phyloP scores from a whole-genome alignment of 2,888 invertebrate species.

The Cosmia pyralina region DNA sequence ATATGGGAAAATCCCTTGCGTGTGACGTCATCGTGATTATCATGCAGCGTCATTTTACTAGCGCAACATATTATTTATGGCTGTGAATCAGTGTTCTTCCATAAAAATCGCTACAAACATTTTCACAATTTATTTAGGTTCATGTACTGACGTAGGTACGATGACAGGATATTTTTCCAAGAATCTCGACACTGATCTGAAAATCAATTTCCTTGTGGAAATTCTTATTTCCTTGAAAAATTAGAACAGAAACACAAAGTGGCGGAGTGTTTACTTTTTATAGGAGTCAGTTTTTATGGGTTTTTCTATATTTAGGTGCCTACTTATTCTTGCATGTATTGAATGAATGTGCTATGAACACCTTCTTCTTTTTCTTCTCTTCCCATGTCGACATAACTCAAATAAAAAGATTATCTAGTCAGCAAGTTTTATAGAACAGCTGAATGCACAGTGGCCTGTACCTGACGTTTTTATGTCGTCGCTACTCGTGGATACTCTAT shows the following conservation, averaged over 20 bases:
- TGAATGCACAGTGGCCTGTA: neutral
- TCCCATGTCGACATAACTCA: too few species aligned
- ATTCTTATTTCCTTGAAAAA: conserved; percentile 27
- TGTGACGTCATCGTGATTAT: neutral
- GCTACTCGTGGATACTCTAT: neutral
- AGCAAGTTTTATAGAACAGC: neutral
- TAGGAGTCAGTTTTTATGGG: neutral
- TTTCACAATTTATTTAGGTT: neutral
- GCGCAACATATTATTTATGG: neutral
- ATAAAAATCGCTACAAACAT: neutral
- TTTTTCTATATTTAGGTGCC: neutral
- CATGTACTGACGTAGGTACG: neutral
- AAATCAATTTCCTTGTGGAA: conserved; percentile 45
- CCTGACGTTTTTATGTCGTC: neutral
- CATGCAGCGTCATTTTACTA: neutral
- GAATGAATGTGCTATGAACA: neutral
- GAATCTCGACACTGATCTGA: conserved; percentile 27
- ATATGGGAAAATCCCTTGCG: neutral
- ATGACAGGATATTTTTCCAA: conserved; percentile 14
- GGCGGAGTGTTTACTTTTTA: neutral
- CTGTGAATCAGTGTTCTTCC: neutral
- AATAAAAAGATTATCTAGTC: neutral
- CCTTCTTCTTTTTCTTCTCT: neutral
- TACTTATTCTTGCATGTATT: neutral
- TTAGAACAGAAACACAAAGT: neutral